Base-by-base conservation (phyloP, 2,113 vertebrate species). In the Thalassoma bifasciatum region DNA sequence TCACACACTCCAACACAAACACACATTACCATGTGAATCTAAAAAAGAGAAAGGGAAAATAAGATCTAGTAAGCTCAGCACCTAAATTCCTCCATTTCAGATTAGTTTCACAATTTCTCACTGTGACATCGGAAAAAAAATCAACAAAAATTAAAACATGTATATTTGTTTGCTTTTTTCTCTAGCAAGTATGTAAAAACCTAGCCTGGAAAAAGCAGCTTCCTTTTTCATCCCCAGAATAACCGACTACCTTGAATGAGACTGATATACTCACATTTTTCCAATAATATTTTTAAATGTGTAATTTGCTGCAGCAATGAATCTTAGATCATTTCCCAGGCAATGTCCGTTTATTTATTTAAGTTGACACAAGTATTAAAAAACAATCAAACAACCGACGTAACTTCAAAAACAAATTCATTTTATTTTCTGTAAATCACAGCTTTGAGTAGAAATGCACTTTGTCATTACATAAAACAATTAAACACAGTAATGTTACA, bases 201-300 rank as follows among this genome's bases (percentile, higher is more conserved):
- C 44, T 6, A 30, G 6, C 6, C 3, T 30, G 4, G 40, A 17
- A 46, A 19, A 16, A 46, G 8, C 5, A 1, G 44, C 14, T 46
- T 2, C 17, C 44, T 8, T 14, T 46, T 17, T 46, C 44, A 14
- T 19, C 5, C 17, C 5, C 30, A 30, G 30, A 67, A 63, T 58
- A 56, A 66, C 61, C 6, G 56, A 0, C 8, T 21, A 11, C 8
- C 0, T 36, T 4, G 67, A 75, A 63, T 5, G 62, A 71, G 10
- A 40, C 2, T 26, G 13, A 11, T 67, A 66, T 26, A 59, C 3
- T 30, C 30, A 30, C 6, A 30, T 30, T 30, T 30, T 30, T 30
- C 63, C 69, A 9, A 22, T 8, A 34, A 40, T 3, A 36, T 30
- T 58, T 66, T 51, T 86, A 80, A 80, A 73, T 73, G 84, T 44